Evolutionary conservation across 1,140 invertebrate species (phyloP), one percentile per base, ranked within the genome.

Genomic region (Lerema accius): DNA sequence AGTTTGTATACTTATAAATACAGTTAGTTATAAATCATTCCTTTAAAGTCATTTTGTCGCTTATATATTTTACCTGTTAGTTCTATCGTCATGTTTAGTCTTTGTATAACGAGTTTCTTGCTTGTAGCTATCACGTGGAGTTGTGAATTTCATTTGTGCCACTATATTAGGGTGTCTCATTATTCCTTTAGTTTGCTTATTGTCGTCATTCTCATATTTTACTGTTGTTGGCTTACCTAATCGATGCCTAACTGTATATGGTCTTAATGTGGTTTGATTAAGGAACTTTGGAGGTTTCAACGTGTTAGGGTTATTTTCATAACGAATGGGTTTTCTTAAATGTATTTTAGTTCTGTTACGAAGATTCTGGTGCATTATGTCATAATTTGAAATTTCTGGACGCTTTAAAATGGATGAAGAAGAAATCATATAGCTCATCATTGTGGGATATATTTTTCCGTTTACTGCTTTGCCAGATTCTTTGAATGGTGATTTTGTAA

Each of bases 221-320:
- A 75, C 76, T 61, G 84, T 78, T n/a, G 84, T 84, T 19, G 91
- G 87, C 53, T 87, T 92, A 58, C 86, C 89, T 67, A 91, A 76
- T 75, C 90, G 87, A 77, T 90, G 90, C 63, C 91, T 86, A 51
- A 91, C 78, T 43, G 91, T 92, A 65, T 92, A 92, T 15, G 91
- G 91, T 65, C 91, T 78, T 39, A 91, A 78, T 32, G 91, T 92
- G 16, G 90, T 91, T 59, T 91, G 86, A 73, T 91, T 92, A 28
- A 89, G 73, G 75, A 88, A 90, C 73, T 88, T 91, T 0, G 85
- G 85, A 61, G 86, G 86, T 55, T 51, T 78, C 17, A 72, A 39
- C 5, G 86, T 90, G 59, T 82, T 76, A 26, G 82, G 82, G 39
- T 81, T 78, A 67, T 62, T 78, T 19, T 80, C 65, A 51, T 49